These are phyloP conservation scores for Spilarctia lutea DNA, from an alignment of 2,888 invertebrate species.

Conservation along the genomic window DNA sequence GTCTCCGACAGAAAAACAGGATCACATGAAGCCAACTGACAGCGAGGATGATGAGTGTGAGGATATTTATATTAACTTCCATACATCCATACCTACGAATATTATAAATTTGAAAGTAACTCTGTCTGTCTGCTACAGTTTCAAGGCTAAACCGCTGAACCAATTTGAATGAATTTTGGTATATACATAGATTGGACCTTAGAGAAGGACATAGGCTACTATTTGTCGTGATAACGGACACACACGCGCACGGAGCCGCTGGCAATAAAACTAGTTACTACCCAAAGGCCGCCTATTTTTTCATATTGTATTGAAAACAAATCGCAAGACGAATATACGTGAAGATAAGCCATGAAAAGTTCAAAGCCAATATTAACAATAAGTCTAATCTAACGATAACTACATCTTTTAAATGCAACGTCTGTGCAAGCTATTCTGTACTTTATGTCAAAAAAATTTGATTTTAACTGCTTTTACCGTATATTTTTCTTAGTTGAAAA, in stretches of 20 bases:
- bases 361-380: not conserved
- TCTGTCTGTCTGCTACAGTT: too few species aligned
- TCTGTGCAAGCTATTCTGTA: not conserved
- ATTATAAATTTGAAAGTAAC: not conserved
- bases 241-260: too few species aligned
- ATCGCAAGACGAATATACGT: not conserved
- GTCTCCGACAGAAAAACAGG: slow-evolving; percentile 90
- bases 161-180: too few species aligned
- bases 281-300: too few species aligned
- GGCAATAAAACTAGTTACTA: too few species aligned
- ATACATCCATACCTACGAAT: not conserved
- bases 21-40: slow-evolving; percentile 92
- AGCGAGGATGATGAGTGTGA: slow-evolving; percentile 90
- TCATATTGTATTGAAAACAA: not conserved
- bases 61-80: not conserved
- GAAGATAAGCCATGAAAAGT: not conserved
- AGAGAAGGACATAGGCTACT: too few species aligned
- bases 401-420: not conserved
- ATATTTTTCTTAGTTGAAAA: too few species aligned
- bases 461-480: not conserved
- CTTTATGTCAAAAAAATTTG: not conserved
- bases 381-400: not conserved
- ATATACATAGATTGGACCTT: too few species aligned
- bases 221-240: too few species aligned
- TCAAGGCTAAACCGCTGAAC: too few species aligned